Evolutionary conservation across 2,888 invertebrate species (phyloP), one percentile per base, ranked within the genome.

Genomic region (Andrena marginata): DNA sequence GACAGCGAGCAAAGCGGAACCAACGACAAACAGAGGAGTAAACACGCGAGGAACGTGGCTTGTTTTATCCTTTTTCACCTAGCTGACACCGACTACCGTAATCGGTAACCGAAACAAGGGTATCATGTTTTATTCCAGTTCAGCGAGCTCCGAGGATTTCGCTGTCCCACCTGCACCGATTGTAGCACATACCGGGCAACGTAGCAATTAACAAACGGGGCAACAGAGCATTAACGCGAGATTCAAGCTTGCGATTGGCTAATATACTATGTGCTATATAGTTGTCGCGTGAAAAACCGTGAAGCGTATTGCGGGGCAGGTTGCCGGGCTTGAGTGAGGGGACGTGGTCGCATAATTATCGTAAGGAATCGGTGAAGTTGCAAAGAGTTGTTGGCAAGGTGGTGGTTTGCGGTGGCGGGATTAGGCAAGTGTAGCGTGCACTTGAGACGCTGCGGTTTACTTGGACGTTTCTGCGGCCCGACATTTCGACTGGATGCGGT

Each of bases 361-460:
- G 89, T 90, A 91, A 89, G 89, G 92, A 86, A 91, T 92, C 91
- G 90, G 89, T 85, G 86, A 89, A 90, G 90, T 90, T 86, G 87
- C 85, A 65, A 79, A 76, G 64, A 64, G 63, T 51, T 54, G 31
- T 20, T 60, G 29, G 67, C 20, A 78, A 75, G 75, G 70, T 72
- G 51, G 79, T 59, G 48, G 56, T 89, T 89, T 89, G 91, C 81
- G 91, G 90, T 87, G 63, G 67, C 69, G 65, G 71, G 88, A 89
- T 92, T 90, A 85, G 85, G 92, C 90, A 92, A 92, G 88, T 89
- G 87, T 85, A 80, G 80, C 85, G 77, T 89, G 90, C 90, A 91
- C 91, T 91, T 91, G 91, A 89, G 89, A 89, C 78, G 85, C 72
- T 86, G 89, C 86, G 88, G 87, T 89, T 89, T 77, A 26, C 48